Conservation (phyloP, 2,113 vertebrate genomes). For the Oostethus manadensis region DNA sequence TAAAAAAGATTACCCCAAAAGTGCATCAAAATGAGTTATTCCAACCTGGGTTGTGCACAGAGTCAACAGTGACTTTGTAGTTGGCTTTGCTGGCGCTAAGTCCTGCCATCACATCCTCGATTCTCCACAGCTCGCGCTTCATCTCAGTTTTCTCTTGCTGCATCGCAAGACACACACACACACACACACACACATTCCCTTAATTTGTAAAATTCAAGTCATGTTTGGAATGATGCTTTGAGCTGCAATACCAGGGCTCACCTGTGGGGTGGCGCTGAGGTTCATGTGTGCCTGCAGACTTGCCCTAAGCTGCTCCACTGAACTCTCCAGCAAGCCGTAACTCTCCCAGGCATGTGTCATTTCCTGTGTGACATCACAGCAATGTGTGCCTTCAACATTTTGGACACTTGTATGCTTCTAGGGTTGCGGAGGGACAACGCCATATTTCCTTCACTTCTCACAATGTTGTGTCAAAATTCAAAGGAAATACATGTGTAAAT, state of each 20-base stretch:
- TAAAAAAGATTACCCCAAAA: too few species aligned
- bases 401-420: too few species aligned
- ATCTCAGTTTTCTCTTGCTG: constrained; percentile 83
- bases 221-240: not conserved
- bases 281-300: constrained; percentile 82
- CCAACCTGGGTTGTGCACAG: constrained; percentile 90
- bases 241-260: constrained; percentile 46
- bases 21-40: not conserved
- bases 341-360: constrained; percentile 90
- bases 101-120: constrained; percentile 91
- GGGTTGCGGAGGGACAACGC: not conserved
- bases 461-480: too few species aligned
- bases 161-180: not conserved
- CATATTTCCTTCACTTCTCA: not conserved
- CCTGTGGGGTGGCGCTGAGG: constrained; percentile 79
- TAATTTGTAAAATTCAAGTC: not conserved
- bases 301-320: constrained; percentile 81
- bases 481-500: too few species aligned
- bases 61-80: constrained; percentile 86
- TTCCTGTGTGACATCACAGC: constrained; percentile 71
- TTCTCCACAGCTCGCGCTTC: constrained; percentile 93
- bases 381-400: not conserved
- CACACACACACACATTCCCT: constrained; percentile 1
- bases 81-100: constrained; percentile 87
- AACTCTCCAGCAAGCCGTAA: constrained; percentile 82